Evolutionary conservation across 2,888 invertebrate genomes (phyloP).

Genomic region (Stictocephala bisonia): DNA sequence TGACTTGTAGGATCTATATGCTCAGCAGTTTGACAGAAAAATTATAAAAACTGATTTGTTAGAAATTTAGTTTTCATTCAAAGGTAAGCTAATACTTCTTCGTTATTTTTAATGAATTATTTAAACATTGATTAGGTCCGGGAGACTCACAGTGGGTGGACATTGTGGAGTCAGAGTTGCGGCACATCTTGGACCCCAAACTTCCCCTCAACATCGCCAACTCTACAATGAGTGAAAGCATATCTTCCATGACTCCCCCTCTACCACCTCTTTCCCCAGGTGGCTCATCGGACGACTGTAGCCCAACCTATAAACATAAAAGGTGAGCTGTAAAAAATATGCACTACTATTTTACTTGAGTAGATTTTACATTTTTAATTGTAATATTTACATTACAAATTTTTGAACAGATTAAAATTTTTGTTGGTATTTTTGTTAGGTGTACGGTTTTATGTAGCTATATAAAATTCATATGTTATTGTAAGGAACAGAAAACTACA

Average conservation of each 20-base stretch:
- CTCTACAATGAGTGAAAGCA: conserved; percentile 75
- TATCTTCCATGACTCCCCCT: conserved; percentile 80
- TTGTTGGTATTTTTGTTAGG: too few relatives aligned
- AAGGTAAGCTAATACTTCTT: too few relatives aligned
- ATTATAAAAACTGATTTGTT: too few relatives aligned
- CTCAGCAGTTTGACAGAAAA: too few relatives aligned
- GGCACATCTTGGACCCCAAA: conserved; percentile 81
- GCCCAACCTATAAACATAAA: conserved; percentile 63
- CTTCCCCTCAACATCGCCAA: conserved; percentile 68
- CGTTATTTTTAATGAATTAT: too few relatives aligned
- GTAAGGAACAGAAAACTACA: too few relatives aligned
- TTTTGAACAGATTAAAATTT: too few relatives aligned
- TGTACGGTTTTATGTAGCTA: too few relatives aligned
- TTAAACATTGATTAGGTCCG: conserved; percentile 70
- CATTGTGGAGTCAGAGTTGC: conserved; percentile 81
- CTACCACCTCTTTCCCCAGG: conserved; percentile 79
- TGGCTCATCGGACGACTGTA: conserved; percentile 44
- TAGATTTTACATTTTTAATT: background rate
- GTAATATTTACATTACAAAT: background rate
- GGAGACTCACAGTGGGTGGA: conserved; percentile 77
- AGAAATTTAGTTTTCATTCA: too few relatives aligned
- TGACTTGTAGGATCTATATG: too few relatives aligned
- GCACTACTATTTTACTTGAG: background rate
- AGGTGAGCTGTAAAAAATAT: too few relatives aligned
- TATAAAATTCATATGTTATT: too few relatives aligned